Conservation (phyloP, 2,888 invertebrate genomes). For the Pycnomerus fuliginosus region DNA sequence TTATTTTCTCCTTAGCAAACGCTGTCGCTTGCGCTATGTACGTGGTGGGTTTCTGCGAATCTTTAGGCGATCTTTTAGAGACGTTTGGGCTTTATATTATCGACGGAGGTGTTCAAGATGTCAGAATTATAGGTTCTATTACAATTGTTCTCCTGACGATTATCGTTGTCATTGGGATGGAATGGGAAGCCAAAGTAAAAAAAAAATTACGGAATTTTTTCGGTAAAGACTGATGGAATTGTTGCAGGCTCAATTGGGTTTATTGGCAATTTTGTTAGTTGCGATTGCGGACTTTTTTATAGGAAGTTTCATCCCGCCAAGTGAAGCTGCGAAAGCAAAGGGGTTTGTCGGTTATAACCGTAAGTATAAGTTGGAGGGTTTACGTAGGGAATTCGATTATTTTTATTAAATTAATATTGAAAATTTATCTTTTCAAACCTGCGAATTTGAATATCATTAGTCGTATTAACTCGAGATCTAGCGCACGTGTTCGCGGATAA, state of each 20-base stretch:
- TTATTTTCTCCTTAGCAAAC: constrained; percentile 95
- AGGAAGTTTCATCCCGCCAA: constrained; percentile 83
- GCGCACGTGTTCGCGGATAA: no score
- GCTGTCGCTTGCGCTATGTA: constrained; percentile 98
- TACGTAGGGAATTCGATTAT: no score
- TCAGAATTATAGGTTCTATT: constrained; percentile 81
- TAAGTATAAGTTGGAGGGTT: no score
- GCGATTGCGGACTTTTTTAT: constrained; percentile 88
- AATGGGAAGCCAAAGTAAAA: constrained; percentile 90
- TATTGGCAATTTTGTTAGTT: constrained; percentile 77
- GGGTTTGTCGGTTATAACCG: constrained; percentile 90
- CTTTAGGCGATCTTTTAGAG: constrained; percentile 70
- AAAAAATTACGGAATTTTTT: constrained; percentile 3
- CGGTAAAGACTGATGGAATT: constrained; percentile 1
- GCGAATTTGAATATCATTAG: no score
- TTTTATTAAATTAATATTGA: no score
- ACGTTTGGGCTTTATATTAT: constrained; percentile 60
- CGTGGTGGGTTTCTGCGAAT: constrained; percentile 97
- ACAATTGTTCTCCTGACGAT: constrained; percentile 80
- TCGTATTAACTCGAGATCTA: no score
- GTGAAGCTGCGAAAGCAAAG: constrained; percentile 66
- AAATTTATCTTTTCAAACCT: no score
- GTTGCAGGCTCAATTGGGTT: constrained; percentile 77
- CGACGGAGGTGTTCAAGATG: constrained; percentile 68
- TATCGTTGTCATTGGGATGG: constrained; percentile 93